These are phyloP conservation scores for Xanthorhoe designata DNA, from an alignment of 2,888 invertebrate genomes.

Conservation along the genomic window DNA sequence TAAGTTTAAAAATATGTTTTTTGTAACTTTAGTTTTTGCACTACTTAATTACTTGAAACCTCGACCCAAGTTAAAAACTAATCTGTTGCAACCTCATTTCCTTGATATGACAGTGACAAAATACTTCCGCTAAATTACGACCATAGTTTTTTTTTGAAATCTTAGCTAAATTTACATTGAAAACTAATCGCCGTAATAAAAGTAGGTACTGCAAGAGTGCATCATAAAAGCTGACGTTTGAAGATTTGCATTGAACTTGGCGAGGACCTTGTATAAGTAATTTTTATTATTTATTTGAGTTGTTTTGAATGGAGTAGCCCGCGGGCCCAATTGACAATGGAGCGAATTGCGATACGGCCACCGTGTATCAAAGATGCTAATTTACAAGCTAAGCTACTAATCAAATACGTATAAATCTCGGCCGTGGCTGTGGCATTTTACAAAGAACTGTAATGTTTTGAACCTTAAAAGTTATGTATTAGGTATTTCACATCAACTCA, in stretches of 20 bases:
- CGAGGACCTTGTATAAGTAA: constrained; percentile 58
- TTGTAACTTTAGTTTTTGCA: too few relatives aligned
- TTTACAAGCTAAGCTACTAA: constrained; percentile 25
- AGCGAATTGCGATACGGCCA: constrained; percentile 41
- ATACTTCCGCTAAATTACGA: not conserved
- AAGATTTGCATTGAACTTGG: constrained; percentile 47
- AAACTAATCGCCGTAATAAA: not conserved
- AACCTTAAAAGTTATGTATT: too few relatives aligned
- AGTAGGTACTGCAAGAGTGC: not conserved
- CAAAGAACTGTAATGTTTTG: not conserved
- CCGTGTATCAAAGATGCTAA: constrained; percentile 39
- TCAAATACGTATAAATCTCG: constrained; percentile 20
- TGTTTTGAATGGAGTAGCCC: constrained; percentile 49
- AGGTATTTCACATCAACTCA: too few relatives aligned
- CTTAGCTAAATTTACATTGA: not conserved
- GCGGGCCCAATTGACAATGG: constrained; percentile 58
- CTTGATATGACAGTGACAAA: not conserved
- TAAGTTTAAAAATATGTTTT: too few relatives aligned
- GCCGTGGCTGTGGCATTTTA: constrained; percentile 9
- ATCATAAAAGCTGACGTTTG: constrained; percentile 2
- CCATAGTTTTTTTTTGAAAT: not conserved
- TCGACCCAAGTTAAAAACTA: too few relatives aligned
- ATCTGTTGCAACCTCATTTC: not conserved
- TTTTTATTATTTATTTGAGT: constrained; percentile 51
- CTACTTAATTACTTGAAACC: too few relatives aligned